Percentiles rank a stretch among this genome's conserved stretches.
These are phyloP conservation scores for Hucho hucho DNA, from an alignment of 2,113 vertebrate genomes.

Conservation along the genomic window DNA sequence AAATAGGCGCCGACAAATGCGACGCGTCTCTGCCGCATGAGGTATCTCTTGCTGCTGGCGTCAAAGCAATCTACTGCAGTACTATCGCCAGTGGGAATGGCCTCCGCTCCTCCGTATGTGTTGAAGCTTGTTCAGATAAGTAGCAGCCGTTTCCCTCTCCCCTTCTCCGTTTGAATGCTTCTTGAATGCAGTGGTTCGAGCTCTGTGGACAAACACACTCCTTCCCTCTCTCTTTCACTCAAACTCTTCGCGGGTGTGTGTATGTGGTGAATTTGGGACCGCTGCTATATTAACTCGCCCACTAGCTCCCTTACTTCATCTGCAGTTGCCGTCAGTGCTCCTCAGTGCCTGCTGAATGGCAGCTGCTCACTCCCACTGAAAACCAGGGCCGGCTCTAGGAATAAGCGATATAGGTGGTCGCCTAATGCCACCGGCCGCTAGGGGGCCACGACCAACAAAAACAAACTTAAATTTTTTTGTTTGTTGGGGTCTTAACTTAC, in stretches of 20 bases:
- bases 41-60: background rate
- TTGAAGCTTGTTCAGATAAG: slow-evolving; percentile 12
- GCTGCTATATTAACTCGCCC: background rate
- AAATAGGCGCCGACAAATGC: slow-evolving; percentile 17
- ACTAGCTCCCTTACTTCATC: slow-evolving; percentile 10
- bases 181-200: background rate
- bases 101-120: slow-evolving; percentile 7
- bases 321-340: slow-evolving; percentile 40
- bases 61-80: slow-evolving; percentile 13
- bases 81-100: slow-evolving; percentile 4
- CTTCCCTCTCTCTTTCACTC: background rate
- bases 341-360: slow-evolving; percentile 8
- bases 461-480: too few relatives aligned
- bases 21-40: slow-evolving; percentile 23
- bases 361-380: slow-evolving; percentile 26
- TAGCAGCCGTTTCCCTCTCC: slow-evolving; percentile 1
- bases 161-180: slow-evolving; percentile 3
- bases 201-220: background rate
- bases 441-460: too few relatives aligned
- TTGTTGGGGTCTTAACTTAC: too few relatives aligned
- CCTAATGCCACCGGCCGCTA: too few relatives aligned
- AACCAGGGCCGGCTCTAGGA: background rate
- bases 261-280: background rate
- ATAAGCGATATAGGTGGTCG: too few relatives aligned
- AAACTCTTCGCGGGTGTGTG: background rate